These are phyloP conservation scores for Leptopilina myrica DNA, from an alignment of 2,888 invertebrate genomes.

Conservation along the genomic window DNA sequence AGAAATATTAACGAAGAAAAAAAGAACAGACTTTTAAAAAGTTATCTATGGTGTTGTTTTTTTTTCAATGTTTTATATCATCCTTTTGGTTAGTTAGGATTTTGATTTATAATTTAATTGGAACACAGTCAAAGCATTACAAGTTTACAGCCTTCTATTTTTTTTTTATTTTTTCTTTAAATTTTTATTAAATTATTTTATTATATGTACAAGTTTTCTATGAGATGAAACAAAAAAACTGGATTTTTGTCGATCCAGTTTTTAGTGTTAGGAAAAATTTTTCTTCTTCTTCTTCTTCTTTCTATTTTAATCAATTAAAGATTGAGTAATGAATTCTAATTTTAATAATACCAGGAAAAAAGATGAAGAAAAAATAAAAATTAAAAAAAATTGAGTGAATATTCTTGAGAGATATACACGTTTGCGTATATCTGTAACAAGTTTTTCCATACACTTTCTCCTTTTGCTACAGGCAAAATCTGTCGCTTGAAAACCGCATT, in stretches of 20 bases:
- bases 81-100: background rate
- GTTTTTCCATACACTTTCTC: slow-evolving; percentile 31
- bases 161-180: background rate
- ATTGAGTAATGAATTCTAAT: too few relatives aligned
- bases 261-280: too few relatives aligned
- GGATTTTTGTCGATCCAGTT: background rate
- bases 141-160: slow-evolving; percentile 20
- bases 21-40: background rate
- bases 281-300: too few relatives aligned
- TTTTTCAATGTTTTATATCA: background rate
- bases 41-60: background rate
- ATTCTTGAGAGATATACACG: background rate
- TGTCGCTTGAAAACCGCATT: slow-evolving; percentile 22
- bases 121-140: slow-evolving; percentile 36
- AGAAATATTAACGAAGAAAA: background rate
- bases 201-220: background rate
- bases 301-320: background rate
- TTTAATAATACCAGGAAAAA: background rate
- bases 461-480: slow-evolving; percentile 25
- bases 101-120: slow-evolving; percentile 16
- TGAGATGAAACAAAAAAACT: background rate
- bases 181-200: slow-evolving; percentile 11
- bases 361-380: too few relatives aligned
- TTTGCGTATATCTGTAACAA: slow-evolving; percentile 15
- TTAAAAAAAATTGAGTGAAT: slow-evolving; percentile 1